Percentiles rank a stretch among this genome's conserved stretches.
Conservation (phyloP, 2,113 vertebrate species). For the Upupa epops region DNA sequence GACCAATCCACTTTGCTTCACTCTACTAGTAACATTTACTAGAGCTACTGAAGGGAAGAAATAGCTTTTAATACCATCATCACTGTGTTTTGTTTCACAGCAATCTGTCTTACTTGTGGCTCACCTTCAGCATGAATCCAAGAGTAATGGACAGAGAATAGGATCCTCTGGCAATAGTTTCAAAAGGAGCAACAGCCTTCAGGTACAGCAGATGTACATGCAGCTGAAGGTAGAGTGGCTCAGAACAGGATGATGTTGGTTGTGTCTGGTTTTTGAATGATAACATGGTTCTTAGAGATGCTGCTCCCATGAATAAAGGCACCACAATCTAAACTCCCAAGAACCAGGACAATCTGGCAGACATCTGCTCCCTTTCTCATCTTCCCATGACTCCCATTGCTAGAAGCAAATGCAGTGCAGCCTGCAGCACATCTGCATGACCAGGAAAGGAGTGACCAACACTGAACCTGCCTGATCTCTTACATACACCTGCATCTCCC, state of each 20-base stretch:
- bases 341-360: background rate
- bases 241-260: background rate
- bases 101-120: background rate
- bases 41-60: background rate
- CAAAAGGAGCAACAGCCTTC: background rate
- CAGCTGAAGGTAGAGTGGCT: background rate
- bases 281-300: background rate
- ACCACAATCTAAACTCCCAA: background rate
- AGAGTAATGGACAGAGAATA: background rate
- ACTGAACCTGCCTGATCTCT: background rate
- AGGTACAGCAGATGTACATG: background rate
- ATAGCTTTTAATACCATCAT: background rate
- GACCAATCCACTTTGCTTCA: background rate
- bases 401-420: background rate
- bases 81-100: background rate
- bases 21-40: background rate
- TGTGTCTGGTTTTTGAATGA: rapidly evolving
- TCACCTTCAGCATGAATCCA: background rate
- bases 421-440: background rate
- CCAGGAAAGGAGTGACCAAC: background rate
- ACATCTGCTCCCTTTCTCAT: background rate
- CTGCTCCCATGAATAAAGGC: background rate
- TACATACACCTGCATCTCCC: background rate
- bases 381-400: background rate
- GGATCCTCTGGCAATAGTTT: background rate